Evolutionary conservation across 2,888 invertebrate genomes (phyloP).

Genomic region (Diploptera punctata): DNA sequence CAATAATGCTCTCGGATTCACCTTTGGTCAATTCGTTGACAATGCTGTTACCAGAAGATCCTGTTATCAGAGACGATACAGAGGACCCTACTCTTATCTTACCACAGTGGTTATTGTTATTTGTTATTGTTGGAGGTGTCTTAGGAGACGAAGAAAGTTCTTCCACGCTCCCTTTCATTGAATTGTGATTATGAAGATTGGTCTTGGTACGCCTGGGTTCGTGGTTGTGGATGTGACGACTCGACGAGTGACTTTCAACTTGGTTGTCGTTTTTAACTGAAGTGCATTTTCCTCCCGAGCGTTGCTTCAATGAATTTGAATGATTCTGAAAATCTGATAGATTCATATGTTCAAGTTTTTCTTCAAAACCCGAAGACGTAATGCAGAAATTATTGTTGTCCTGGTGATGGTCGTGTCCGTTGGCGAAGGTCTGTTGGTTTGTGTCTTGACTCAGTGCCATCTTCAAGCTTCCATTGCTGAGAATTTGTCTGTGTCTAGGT

Average conservation of each 20-base stretch:
- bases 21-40: slow-evolving; percentile 41
- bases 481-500: slow-evolving; percentile 39
- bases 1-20: background rate
- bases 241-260: background rate
- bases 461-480: slow-evolving; percentile 42
- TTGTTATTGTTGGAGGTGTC: too few species aligned
- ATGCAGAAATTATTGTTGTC: slow-evolving; percentile 8
- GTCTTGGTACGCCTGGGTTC: background rate
- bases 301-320: background rate
- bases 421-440: background rate
- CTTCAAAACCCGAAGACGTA: slow-evolving; percentile 30
- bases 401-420: slow-evolving; percentile 19
- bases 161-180: background rate
- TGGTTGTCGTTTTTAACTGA: slow-evolving; percentile 13
- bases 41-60: slow-evolving; percentile 41
- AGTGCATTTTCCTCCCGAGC: background rate
- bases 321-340: slow-evolving; percentile 10
- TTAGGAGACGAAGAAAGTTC: background rate
- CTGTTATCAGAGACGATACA: slow-evolving; percentile 44
- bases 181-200: background rate
- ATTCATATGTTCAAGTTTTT: slow-evolving; percentile 36
- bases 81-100: slow-evolving; percentile 43
- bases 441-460: slow-evolving; percentile 31
- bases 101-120: background rate
- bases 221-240: too few species aligned